Percentiles rank a stretch among this genome's conserved stretches.
phyloP scores from a whole-genome alignment of 2,113 vertebrate genomes.

The Tylochromis polylepis region DNA sequence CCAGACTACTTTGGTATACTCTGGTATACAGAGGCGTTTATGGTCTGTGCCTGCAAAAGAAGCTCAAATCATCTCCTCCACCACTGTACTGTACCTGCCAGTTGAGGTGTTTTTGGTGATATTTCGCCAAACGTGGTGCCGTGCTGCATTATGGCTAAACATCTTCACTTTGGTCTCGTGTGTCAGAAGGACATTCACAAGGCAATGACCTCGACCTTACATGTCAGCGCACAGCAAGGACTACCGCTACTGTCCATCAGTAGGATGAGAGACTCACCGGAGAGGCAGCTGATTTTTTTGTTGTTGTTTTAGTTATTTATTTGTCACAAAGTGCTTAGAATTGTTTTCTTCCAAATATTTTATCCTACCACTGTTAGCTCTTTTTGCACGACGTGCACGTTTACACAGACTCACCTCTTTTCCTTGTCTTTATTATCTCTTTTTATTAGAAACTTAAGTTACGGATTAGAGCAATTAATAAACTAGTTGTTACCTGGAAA shows the following conservation, averaged over 20 bases:
- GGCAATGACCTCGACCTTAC: not conserved
- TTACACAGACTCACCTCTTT: fast-evolving
- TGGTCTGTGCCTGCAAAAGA: not conserved
- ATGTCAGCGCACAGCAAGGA: fast-evolving
- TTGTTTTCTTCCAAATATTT: not conserved
- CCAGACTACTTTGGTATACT: not conserved
- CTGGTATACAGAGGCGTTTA: not conserved
- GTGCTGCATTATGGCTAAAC: fast-evolving
- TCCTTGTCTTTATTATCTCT: not conserved
- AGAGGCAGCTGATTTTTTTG: fast-evolving
- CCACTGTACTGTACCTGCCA: fast-evolving
- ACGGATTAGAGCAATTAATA: not conserved
- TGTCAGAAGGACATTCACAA: not conserved
- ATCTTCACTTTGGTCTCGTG: not conserved
- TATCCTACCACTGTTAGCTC: fast-evolving
- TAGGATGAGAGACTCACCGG: not conserved
- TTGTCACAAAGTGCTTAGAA: not conserved
- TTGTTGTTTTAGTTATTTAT: fast-evolving
- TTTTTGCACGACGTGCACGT: fast-evolving
- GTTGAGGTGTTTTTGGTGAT: not conserved
- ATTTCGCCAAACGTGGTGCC: fast-evolving
- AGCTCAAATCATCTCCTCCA: not conserved
- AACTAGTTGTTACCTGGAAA: not conserved
- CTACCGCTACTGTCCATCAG: fast-evolving
- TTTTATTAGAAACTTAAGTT: not conserved